phyloP scores from a whole-genome alignment of 2,113 vertebrate genomes.

The Heterochromis multidens region DNA sequence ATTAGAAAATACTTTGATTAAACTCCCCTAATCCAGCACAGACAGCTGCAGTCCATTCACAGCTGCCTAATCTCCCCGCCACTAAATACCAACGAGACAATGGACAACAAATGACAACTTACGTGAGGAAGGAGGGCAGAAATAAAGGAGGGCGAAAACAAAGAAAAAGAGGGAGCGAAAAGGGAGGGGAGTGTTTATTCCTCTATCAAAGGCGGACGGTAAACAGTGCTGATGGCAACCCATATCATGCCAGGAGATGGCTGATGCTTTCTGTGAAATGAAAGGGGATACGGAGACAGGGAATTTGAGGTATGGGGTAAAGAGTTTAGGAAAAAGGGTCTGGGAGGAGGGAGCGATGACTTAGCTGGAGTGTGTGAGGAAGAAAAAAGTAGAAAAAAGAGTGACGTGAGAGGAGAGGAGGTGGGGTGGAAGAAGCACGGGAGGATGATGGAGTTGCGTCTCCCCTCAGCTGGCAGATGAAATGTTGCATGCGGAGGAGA shows the following conservation, averaged over 20 bases:
- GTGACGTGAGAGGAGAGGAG: not conserved
- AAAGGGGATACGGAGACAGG: constrained; percentile 11
- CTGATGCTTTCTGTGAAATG: constrained; percentile 46
- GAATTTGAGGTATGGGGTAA: constrained; percentile 15
- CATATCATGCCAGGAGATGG: constrained; percentile 45
- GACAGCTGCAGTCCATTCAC: constrained; percentile 98
- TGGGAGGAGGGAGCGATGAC: not conserved
- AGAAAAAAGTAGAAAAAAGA: not conserved
- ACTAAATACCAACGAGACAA: constrained; percentile 94
- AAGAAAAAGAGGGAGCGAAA: constrained; percentile 38
- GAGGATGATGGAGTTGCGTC: constrained; percentile 37
- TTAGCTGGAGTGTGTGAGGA: not conserved
- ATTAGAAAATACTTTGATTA: constrained; percentile 99
- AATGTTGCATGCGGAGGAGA: constrained; percentile 43
- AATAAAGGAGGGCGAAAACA: constrained; percentile 54
- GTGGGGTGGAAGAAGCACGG: not conserved
- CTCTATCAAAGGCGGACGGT: constrained; percentile 47
- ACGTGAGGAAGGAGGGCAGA: constrained; percentile 13
- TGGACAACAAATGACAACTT: constrained; percentile 85
- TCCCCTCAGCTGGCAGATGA: constrained; percentile 45
- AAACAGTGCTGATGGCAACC: constrained; percentile 54
- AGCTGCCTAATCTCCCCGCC: constrained; percentile 91
- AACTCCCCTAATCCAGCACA: constrained; percentile 98
- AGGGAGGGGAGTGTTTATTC: constrained; percentile 38
- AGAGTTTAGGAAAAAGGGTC: constrained; percentile 10